Evolutionary conservation across 2,113 vertebrate genomes (phyloP).

Genomic region (Psophia crepitans): DNA sequence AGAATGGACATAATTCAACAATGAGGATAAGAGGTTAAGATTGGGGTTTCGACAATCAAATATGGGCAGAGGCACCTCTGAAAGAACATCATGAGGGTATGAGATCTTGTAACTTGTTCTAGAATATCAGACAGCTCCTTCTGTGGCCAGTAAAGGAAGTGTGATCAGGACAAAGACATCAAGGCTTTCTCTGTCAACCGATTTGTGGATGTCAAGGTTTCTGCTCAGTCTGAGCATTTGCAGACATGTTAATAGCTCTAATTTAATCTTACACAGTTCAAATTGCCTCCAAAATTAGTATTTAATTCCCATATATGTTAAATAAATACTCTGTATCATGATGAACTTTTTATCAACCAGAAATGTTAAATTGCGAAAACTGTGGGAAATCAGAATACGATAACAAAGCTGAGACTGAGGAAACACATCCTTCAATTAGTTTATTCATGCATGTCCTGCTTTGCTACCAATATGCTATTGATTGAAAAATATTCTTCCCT

Average conservation of each 20-base stretch:
- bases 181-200: neutral
- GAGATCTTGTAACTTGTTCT: neutral
- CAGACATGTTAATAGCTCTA: neutral
- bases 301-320: neutral
- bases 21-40: neutral
- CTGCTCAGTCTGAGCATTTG: neutral
- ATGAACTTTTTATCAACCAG: neutral
- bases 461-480: neutral
- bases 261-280: neutral
- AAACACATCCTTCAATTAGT: neutral
- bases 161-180: neutral
- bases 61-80: neutral
- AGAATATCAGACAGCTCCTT: neutral
- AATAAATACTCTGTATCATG: neutral
- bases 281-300: neutral
- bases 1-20: neutral
- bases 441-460: neutral
- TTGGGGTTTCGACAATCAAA: neutral
- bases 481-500: constrained; percentile 4
- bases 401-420: neutral
- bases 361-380: neutral
- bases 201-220: neutral
- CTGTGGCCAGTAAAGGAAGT: neutral
- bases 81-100: neutral
- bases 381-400: neutral